These are phyloP conservation scores for Agrilus planipennis DNA, from an alignment of 1,140 invertebrate species.

Conservation along the genomic window DNA sequence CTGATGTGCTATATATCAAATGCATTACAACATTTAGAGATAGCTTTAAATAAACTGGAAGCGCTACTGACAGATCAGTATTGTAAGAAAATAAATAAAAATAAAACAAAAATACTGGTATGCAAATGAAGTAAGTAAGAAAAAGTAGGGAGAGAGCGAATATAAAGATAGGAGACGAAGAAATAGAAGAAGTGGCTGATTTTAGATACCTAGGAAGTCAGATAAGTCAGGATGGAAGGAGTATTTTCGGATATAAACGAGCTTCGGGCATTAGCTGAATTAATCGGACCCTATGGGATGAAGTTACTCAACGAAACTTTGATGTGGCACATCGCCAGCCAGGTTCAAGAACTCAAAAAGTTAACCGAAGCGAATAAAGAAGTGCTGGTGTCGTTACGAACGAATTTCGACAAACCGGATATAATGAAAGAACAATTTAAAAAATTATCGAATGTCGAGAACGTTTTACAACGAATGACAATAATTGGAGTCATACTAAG, in stretches of 20 bases:
- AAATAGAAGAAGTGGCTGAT: no score
- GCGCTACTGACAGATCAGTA: no score
- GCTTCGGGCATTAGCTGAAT: slow-evolving; percentile 87
- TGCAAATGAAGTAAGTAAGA: no score
- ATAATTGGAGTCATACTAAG: slow-evolving; percentile 96
- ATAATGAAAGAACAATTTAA: slow-evolving; percentile 97
- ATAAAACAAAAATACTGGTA: no score
- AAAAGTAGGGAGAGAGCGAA: no score
- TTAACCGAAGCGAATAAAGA: slow-evolving; percentile 88
- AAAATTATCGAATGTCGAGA: slow-evolving; percentile 80
- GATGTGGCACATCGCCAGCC: slow-evolving; percentile 96
- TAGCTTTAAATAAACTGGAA: no score
- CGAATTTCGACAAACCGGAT: slow-evolving; percentile 94
- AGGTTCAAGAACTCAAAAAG: slow-evolving; percentile 95
- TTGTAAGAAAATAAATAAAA: no score
- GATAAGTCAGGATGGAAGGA: no score
- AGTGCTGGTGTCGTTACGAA: slow-evolving; percentile 74
- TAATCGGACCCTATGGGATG: slow-evolving; percentile 98
- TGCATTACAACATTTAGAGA: no score
- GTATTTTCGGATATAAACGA: slow-evolving; percentile 98
- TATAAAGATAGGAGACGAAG: no score
- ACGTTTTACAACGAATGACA: slow-evolving; percentile 90
- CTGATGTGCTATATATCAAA: no score
- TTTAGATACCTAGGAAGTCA: no score
- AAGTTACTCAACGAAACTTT: slow-evolving; percentile 92